Conservation (phyloP, 2,113 vertebrate genomes). For the Cettia cetti region DNA sequence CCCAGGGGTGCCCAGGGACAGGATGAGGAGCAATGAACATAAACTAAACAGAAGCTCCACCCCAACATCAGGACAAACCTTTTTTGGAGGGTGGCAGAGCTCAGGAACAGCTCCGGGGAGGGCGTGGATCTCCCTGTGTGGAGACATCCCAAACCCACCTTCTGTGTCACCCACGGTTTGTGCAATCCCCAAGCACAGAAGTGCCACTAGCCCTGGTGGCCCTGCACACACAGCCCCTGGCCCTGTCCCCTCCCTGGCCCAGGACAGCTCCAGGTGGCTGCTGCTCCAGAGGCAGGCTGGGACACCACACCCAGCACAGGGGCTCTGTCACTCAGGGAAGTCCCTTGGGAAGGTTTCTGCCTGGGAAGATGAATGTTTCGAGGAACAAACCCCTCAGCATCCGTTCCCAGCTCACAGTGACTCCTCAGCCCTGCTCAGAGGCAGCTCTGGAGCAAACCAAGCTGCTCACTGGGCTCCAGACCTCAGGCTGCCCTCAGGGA, state of each 20-base stretch:
- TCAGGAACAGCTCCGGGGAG: not conserved
- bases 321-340: not conserved
- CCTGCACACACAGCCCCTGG: too few species aligned
- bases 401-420: conserved; percentile 37
- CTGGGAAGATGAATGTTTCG: conserved; percentile 28
- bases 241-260: too few species aligned
- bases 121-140: not conserved
- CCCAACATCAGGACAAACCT: not conserved
- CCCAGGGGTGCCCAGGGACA: not conserved
- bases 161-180: accelerated
- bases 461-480: not conserved
- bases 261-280: too few species aligned
- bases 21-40: accelerated
- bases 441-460: conserved; percentile 45
- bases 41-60: not conserved
- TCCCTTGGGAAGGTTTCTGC: conserved; percentile 25
- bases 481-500: not conserved
- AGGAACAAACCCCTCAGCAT: conserved; percentile 43
- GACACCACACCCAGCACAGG: not conserved
- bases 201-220: too few species aligned
- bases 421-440: conserved; percentile 20
- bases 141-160: not conserved
- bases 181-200: accelerated
- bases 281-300: not conserved
- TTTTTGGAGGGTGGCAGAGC: not conserved